These are phyloP conservation scores for Neodiprion lecontei DNA, from an alignment of 1,140 invertebrate genomes.

Conservation along the genomic window DNA sequence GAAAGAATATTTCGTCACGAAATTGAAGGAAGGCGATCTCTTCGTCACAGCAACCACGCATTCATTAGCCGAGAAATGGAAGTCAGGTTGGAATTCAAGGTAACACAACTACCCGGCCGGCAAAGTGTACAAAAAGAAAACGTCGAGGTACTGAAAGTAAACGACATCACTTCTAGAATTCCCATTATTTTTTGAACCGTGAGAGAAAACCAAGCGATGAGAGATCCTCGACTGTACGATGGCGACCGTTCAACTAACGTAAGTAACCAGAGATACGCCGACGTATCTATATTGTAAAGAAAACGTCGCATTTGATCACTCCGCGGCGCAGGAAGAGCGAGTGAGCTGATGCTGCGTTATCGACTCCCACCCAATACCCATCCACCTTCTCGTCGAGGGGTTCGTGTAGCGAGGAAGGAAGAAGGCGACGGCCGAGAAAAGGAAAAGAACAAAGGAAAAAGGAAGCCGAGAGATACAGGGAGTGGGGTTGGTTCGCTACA, in stretches of 20 bases:
- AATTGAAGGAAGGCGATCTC: too few species aligned
- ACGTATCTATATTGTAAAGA: not conserved
- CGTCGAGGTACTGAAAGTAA: too few species aligned
- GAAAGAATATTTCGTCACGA: too few species aligned
- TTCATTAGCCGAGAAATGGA: too few species aligned
- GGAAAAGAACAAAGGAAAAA: not conserved
- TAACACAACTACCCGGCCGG: too few species aligned
- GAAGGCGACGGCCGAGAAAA: not conserved
- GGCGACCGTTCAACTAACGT: not conserved
- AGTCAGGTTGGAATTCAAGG: too few species aligned
- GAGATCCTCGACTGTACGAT: not conserved
- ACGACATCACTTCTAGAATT: not conserved
- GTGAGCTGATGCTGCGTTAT: not conserved
- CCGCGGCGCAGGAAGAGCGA: not conserved
- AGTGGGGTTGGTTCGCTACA: too few species aligned
- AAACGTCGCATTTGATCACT: not conserved
- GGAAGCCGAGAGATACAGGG: too few species aligned
- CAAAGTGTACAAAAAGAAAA: too few species aligned
- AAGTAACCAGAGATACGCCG: not conserved
- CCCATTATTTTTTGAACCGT: not conserved
- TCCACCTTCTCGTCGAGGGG: not conserved
- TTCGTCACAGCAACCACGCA: too few species aligned
- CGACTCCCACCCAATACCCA: not conserved
- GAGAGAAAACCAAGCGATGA: not conserved
- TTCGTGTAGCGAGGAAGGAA: not conserved